A percentile compares a stretch with the other conserved stretches of the same genome.
Conservation (phyloP, 2,113 vertebrate genomes). For the Chaetorhynchus papuensis region DNA sequence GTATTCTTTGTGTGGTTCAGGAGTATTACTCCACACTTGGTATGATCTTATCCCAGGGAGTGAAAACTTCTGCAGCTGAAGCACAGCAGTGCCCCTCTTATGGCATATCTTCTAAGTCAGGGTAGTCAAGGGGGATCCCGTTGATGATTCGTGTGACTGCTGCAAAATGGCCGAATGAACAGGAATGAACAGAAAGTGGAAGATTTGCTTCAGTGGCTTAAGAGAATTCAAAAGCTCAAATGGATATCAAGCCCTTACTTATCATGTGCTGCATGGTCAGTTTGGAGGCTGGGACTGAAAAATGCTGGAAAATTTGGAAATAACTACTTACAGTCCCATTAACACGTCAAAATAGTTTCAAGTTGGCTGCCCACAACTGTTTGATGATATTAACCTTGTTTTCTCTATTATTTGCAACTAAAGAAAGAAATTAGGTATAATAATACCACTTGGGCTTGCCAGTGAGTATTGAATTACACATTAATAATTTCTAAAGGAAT, state of each 20-base stretch:
- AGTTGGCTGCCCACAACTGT: accelerated
- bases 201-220: neutral
- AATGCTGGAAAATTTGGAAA: neutral
- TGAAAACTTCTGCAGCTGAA: neutral
- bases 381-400: neutral
- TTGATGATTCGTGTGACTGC: neutral
- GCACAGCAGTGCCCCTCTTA: neutral
- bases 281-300: neutral
- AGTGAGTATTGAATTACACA: neutral
- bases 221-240: neutral
- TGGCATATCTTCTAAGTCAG: neutral
- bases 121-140: neutral
- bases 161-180: neutral
- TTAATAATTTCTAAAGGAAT: neutral
- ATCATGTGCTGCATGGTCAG: accelerated
- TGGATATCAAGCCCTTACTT: neutral
- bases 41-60: neutral
- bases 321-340: neutral
- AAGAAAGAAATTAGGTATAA: neutral
- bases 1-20: neutral
- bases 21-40: neutral
- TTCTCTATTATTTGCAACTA: neutral
- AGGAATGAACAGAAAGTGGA: neutral
- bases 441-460: neutral
- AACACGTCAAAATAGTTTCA: neutral